These are phyloP conservation scores for Sarcophilus harrisii DNA, from an alignment of 2,797 vertebrate species.

Conservation along the genomic window DNA sequence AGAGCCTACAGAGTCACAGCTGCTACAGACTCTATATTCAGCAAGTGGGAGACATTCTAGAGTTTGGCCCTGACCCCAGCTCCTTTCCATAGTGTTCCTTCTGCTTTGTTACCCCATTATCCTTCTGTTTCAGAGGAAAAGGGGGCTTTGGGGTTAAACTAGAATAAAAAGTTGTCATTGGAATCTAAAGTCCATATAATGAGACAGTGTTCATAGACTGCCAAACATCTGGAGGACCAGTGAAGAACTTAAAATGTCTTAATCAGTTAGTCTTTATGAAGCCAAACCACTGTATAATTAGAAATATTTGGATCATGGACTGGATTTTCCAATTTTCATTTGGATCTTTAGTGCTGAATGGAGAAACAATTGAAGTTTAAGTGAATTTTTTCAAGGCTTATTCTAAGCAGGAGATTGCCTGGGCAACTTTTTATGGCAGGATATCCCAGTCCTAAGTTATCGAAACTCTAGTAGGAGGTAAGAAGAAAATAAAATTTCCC, in stretches of 20 bases:
- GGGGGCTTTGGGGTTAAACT: neutral
- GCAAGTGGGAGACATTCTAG: neutral
- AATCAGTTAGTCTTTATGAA: neutral
- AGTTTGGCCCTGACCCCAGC: slow-evolving; percentile 29
- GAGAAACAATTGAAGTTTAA: neutral
- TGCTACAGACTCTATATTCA: slow-evolving; percentile 13
- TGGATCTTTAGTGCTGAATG: neutral
- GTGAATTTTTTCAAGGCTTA: neutral
- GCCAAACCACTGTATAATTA: neutral
- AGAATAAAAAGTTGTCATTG: neutral
- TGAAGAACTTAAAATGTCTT: neutral
- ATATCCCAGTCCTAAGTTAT: neutral
- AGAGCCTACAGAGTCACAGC: slow-evolving; percentile 15
- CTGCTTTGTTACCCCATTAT: slow-evolving; percentile 15
- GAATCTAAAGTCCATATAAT: neutral
- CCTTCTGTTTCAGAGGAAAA: slow-evolving; percentile 9
- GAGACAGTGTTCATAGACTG: neutral
- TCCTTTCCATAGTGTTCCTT: slow-evolving; percentile 1
- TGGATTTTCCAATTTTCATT: neutral
- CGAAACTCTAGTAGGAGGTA: neutral
- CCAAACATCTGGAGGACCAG: neutral
- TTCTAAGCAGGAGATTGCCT: neutral
- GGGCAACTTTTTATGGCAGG: neutral
- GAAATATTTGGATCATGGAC: neutral
- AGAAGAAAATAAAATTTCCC: neutral